Evolutionary conservation across 2,797 vertebrate genomes (phyloP), one percentile per base, ranked within the genome.

Genomic region (Poeciliopsis presidionis): DNA sequence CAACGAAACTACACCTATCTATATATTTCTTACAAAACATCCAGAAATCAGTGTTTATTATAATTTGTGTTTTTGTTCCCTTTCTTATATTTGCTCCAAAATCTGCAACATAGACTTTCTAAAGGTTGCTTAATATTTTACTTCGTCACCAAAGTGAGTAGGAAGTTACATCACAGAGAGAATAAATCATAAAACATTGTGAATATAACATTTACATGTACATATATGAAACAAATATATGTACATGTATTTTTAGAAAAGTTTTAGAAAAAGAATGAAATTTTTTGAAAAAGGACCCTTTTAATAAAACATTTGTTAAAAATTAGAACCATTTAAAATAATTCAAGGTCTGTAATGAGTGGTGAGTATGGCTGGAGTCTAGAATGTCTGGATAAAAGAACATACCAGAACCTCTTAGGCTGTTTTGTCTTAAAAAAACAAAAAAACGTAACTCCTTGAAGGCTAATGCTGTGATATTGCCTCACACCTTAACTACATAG

Each of bases 1-100:
- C 85, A 78, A 53, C 61, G 22, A 87, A 74, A 7, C 8, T 63
- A n/a, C 74, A 80, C 77, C 82, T 51, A 83, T 79, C 28, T 75
- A 6, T 33, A 6, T 1, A 61, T 65, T 36, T 39, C 18, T 65
- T 65, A 65, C 16, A 61, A 61, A 63, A 20, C 14, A 36, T 65
- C 33, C 20, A 9, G 3, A 65, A 65, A 8, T 39, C 16, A 22
- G 6, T 65, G 16, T 65, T 36, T 36, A 20, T 36, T 33, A 36
- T 36, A 18, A 14, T 28, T 59, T 59, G n/a, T 57, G n/a, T 30
- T 57, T 57, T 57, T 30, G 4, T 30, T 59, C 57, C 5, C 30
- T 30, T 59, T 59, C 5, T 59, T 13, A 30, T 30, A 7, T 30
- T 7, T 59, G 2, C 9, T n/a, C 25, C 7, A n/a, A 3, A 55